These are phyloP conservation scores for Mustelus asterias DNA, from an alignment of 2,113 vertebrate genomes.

Conservation along the genomic window DNA sequence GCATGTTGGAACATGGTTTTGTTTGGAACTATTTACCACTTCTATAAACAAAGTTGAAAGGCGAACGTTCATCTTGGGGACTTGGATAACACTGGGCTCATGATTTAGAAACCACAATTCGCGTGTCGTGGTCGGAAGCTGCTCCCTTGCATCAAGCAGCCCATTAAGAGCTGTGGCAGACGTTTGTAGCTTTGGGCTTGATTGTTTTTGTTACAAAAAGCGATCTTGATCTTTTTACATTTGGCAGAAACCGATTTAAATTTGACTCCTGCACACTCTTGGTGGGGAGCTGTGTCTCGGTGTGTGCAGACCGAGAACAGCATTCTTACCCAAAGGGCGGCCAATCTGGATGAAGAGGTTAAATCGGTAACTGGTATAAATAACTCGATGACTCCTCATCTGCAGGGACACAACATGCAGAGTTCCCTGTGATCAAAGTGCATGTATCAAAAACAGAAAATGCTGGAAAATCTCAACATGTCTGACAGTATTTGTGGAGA, in stretches of 20 bases:
- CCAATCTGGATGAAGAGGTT: not conserved
- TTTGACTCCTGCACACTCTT: not conserved
- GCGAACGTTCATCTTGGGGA: slow-evolving; percentile 58
- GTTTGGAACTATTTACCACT: slow-evolving; percentile 72
- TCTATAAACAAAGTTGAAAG: slow-evolving; percentile 86
- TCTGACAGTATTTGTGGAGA: too few species aligned
- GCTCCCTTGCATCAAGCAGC: slow-evolving; percentile 39
- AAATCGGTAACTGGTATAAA: not conserved
- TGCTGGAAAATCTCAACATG: too few species aligned
- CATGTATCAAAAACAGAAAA: too few species aligned
- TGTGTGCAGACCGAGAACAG: not conserved
- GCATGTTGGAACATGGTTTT: slow-evolving; percentile 60
- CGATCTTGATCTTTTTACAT: not conserved
- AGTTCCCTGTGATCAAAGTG: not conserved
- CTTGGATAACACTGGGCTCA: slow-evolving; percentile 54
- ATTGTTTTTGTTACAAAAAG: not conserved
- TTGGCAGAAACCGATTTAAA: not conserved
- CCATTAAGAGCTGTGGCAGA: slow-evolving; percentile 39
- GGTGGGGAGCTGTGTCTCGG: not conserved
- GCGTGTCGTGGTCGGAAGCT: slow-evolving; percentile 47
- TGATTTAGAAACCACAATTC: slow-evolving; percentile 62
- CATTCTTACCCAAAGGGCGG: not conserved
- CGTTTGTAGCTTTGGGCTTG: not conserved
- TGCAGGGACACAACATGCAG: not conserved
- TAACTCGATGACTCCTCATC: not conserved